Conservation (phyloP, 2,888 invertebrate species). For the Heliconius ethilla region DNA sequence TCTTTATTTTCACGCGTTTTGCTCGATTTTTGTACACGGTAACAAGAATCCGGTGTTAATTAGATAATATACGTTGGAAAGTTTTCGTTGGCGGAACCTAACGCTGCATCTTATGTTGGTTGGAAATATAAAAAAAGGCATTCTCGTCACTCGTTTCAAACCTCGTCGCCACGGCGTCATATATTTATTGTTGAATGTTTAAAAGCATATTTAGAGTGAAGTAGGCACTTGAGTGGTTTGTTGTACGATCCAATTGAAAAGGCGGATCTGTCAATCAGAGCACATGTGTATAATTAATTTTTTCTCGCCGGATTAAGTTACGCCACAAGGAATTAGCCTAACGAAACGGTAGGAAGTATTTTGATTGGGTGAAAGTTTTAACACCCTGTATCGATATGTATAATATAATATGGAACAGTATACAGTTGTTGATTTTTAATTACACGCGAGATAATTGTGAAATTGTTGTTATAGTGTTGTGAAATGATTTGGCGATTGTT, state of each 20-base stretch:
- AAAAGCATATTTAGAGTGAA: not conserved
- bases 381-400: slow-evolving; percentile 16
- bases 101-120: not conserved
- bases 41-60: too few species aligned
- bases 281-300: slow-evolving; percentile 51
- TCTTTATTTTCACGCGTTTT: too few species aligned
- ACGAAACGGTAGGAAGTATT: slow-evolving; percentile 28
- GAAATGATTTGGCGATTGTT: not conserved
- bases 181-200: slow-evolving; percentile 3
- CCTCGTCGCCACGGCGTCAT: not conserved
- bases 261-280: slow-evolving; percentile 61
- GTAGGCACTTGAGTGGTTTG: not conserved
- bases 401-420: not conserved
- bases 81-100: not conserved
- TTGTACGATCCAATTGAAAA: slow-evolving; percentile 41
- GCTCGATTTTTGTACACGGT: too few species aligned
- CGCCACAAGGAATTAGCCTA: slow-evolving; percentile 41
- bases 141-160: too few species aligned
- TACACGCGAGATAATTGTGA: slow-evolving; percentile 4
- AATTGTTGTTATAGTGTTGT: not conserved
- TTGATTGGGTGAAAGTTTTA: slow-evolving; percentile 32
- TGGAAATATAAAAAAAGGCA: too few species aligned
- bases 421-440: slow-evolving; percentile 14
- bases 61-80: too few species aligned
- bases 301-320: slow-evolving; percentile 49